Evolutionary conservation across 2,113 vertebrate species (phyloP).

Genomic region (Pipra filicauda): DNA sequence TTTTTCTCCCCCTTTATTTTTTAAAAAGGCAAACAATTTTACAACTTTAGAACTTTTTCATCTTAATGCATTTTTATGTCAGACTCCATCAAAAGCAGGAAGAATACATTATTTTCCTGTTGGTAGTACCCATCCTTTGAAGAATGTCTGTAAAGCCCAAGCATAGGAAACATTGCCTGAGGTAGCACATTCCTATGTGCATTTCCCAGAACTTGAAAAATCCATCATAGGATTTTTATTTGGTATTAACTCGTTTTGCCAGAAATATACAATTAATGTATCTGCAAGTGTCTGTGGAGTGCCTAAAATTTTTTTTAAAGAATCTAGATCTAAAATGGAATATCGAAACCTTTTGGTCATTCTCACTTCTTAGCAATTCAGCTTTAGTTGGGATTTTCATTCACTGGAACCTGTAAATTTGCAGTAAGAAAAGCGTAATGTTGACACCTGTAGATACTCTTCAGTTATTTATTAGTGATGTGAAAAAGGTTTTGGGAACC

Average conservation of each 20-base stretch:
- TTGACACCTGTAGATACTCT: not conserved
- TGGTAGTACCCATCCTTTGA: not conserved
- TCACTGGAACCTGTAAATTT: not conserved
- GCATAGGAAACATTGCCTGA: not conserved
- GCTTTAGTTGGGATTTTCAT: not conserved
- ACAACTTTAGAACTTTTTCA: not conserved
- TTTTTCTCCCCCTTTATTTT: not conserved
- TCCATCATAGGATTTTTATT: not conserved
- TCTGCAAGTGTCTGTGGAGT: not conserved
- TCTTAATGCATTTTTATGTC: not conserved
- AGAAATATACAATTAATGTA: not conserved
- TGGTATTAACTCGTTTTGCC: not conserved
- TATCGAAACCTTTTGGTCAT: not conserved
- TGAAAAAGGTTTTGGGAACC: not conserved
- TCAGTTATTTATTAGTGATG: not conserved
- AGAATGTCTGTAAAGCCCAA: not conserved
- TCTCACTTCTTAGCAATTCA: accelerated
- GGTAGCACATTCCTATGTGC: not conserved
- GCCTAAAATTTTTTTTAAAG: not conserved
- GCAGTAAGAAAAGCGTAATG: not conserved
- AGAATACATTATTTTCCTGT: not conserved
- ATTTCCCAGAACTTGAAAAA: not conserved
- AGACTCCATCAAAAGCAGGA: not conserved
- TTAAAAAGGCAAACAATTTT: not conserved
- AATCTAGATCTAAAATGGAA: not conserved